phyloP scores from a whole-genome alignment of 2,888 invertebrate species.

The Pyrrhosoma nymphula region DNA sequence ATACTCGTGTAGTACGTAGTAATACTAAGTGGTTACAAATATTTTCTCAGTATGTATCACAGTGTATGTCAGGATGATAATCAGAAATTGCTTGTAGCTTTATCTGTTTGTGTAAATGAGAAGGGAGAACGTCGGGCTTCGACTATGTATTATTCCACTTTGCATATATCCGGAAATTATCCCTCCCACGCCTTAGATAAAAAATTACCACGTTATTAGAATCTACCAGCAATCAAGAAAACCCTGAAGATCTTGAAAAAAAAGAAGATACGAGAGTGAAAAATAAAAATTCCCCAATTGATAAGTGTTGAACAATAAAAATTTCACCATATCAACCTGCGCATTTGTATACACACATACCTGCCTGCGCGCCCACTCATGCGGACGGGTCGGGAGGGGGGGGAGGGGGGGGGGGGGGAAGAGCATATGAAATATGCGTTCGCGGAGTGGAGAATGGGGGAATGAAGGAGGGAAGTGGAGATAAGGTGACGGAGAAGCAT shows the following conservation, averaged over 20 bases:
- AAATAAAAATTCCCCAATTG: background rate
- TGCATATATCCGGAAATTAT: too few relatives aligned
- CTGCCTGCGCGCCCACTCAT: conserved; percentile 69
- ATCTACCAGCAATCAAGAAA: too few relatives aligned
- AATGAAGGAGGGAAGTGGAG: background rate
- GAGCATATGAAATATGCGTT: background rate
- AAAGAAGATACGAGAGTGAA: background rate
- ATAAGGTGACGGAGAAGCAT: background rate
- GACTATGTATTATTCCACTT: too few relatives aligned
- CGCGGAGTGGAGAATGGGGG: background rate
- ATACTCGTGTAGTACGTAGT: too few relatives aligned
- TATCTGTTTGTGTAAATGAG: too few relatives aligned
- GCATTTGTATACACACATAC: conserved; percentile 70
- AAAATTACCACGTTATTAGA: too few relatives aligned
- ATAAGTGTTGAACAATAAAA: conserved; percentile 73
- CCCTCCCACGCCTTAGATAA: too few relatives aligned
- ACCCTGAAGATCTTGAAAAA: background rate
- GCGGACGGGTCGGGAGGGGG: conserved; percentile 34
- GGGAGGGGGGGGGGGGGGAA: conserved; percentile 13
- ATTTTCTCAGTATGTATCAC: too few relatives aligned
- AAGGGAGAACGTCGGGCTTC: too few relatives aligned
- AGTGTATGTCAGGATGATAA: too few relatives aligned
- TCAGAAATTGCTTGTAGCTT: too few relatives aligned
- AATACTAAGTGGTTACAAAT: too few relatives aligned
- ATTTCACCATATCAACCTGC: conserved; percentile 73